These are phyloP conservation scores for Peromyscus attwateri DNA, from an alignment of 2,797 vertebrate species.

Conservation along the genomic window DNA sequence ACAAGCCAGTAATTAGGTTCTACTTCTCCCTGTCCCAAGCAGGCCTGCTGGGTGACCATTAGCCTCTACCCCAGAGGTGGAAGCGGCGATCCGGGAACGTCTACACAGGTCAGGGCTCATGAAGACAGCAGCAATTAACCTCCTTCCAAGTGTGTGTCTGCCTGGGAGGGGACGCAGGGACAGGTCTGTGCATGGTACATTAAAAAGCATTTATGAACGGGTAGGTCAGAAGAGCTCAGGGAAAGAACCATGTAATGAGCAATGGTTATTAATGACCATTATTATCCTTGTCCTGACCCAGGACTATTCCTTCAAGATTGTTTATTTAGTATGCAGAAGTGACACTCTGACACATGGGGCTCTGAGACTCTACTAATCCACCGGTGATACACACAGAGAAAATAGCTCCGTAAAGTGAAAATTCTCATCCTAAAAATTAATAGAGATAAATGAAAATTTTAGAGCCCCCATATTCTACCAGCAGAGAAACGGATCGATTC, in stretches of 20 bases:
- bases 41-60: neutral
- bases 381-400: conserved; percentile 33
- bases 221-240: conserved; percentile 62
- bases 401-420: conserved; percentile 32
- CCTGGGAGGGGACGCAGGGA: neutral
- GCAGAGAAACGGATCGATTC: conserved; percentile 75
- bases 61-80: conserved; percentile 59
- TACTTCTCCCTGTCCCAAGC: neutral
- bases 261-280: conserved; percentile 76
- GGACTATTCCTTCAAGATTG: conserved; percentile 64
- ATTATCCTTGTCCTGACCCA: conserved; percentile 76
- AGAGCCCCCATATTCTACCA: conserved; percentile 43
- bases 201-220: conserved; percentile 74
- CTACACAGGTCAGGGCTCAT: conserved; percentile 42
- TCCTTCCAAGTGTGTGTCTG: neutral
- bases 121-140: conserved; percentile 57
- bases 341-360: neutral
- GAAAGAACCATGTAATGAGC: conserved; percentile 62
- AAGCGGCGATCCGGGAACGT: neutral
- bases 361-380: conserved; percentile 56
- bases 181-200: conserved; percentile 21
- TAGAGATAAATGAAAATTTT: conserved; percentile 73
- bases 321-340: conserved; percentile 68
- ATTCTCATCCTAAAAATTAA: conserved; percentile 73
- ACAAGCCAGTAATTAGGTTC: conserved; percentile 68